These are phyloP conservation scores for Aphelinus certus DNA, from an alignment of 1,140 invertebrate species.

Conservation along the genomic window DNA sequence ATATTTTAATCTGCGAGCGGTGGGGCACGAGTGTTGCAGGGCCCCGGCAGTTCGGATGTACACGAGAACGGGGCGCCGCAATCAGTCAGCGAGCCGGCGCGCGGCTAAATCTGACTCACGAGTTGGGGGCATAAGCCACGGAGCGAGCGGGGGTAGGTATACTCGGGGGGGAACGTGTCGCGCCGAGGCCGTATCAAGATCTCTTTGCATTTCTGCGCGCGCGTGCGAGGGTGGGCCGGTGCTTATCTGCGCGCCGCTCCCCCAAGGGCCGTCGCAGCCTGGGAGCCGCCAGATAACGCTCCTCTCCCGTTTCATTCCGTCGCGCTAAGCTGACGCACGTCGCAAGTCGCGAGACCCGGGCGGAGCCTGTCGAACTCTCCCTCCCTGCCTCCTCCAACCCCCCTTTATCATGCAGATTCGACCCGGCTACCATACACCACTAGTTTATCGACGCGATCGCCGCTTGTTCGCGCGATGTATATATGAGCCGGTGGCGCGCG, in stretches of 20 bases:
- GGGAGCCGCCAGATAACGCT: conserved; percentile 63
- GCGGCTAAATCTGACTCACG: conserved; percentile 65
- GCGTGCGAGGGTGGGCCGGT: conserved; percentile 42
- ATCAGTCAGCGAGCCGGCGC: conserved; percentile 57
- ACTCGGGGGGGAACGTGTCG: conserved; percentile 16
- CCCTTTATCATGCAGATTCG: too few relatives aligned
- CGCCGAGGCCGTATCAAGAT: conserved; percentile 61
- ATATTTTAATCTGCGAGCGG: not conserved
- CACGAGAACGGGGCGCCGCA: conserved; percentile 36
- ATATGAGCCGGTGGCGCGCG: too few relatives aligned
- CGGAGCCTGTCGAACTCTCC: not conserved
- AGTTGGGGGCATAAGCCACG: conserved; percentile 50
- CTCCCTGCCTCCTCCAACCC: not conserved
- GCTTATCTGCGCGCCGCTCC: conserved; percentile 66
- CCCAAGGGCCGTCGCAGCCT: conserved; percentile 64
- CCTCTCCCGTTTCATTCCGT: conserved; percentile 14
- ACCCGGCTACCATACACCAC: too few relatives aligned
- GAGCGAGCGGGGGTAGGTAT: not conserved
- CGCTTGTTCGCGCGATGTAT: too few relatives aligned
- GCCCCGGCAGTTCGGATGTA: not conserved
- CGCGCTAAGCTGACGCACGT: too few relatives aligned
- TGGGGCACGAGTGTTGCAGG: not conserved
- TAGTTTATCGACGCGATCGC: too few relatives aligned
- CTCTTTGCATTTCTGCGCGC: conserved; percentile 62
- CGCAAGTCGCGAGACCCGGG: too few relatives aligned